These are phyloP conservation scores for Nephrocerus scutellatus DNA, from an alignment of 2,888 invertebrate species.

Conservation along the genomic window DNA sequence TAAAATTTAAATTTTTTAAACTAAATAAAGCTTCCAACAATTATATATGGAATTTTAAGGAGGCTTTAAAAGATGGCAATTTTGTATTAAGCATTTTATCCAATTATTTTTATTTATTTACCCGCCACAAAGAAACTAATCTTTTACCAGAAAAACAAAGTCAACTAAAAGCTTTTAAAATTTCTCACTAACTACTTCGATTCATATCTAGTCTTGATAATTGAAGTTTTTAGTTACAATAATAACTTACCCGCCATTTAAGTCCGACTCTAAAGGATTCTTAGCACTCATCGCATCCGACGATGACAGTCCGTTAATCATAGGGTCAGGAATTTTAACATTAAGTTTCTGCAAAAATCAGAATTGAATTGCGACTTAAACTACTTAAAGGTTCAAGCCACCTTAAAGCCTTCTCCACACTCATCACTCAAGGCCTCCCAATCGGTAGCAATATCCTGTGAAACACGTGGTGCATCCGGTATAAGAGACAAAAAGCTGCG, in stretches of 20 bases:
- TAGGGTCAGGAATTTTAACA: conserved; percentile 28
- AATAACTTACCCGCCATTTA: conserved; percentile 38
- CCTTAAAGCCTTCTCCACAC: conserved; percentile 34
- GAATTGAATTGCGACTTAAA: background rate
- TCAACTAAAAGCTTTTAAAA: too few relatives aligned
- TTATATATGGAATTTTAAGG: too few relatives aligned
- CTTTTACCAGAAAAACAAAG: too few relatives aligned
- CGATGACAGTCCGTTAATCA: conserved; percentile 34
- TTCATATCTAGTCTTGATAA: too few relatives aligned
- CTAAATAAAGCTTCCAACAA: too few relatives aligned
- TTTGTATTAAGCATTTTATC: too few relatives aligned
- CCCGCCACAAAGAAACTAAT: too few relatives aligned
- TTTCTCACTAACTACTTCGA: too few relatives aligned
- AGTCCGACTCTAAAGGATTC: conserved; percentile 42
- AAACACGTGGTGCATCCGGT: conserved; percentile 76
- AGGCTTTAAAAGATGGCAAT: too few relatives aligned
- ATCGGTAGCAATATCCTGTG: conserved; percentile 60
- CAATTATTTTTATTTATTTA: too few relatives aligned
- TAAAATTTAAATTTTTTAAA: too few relatives aligned
- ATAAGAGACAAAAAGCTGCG: conserved; percentile 60
- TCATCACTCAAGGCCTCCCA: conserved; percentile 51
- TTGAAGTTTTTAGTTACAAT: too few relatives aligned
- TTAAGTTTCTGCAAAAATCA: conserved; percentile 31
- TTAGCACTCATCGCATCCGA: conserved; percentile 38
- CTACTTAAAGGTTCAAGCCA: conserved; percentile 16